phyloP scores from a whole-genome alignment of 2,113 vertebrate genomes.

The Colius striatus region DNA sequence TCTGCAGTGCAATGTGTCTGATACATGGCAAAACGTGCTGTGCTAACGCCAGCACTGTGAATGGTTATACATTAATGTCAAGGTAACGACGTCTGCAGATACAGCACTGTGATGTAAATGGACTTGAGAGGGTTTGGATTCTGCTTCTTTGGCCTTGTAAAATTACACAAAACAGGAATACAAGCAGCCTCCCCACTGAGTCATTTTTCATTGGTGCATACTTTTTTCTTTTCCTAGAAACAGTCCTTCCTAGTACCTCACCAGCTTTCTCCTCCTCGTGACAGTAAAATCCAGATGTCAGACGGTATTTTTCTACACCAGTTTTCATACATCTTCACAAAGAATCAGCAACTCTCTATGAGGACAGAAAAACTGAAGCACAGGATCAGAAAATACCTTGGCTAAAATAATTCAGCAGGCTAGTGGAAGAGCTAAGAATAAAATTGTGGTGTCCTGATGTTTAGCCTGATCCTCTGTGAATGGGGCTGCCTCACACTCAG shows the following conservation, averaged over 20 bases:
- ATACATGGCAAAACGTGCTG: slow-evolving; percentile 63
- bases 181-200: neutral
- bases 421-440: slow-evolving; percentile 32
- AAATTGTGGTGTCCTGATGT: slow-evolving; percentile 19
- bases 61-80: slow-evolving; percentile 31
- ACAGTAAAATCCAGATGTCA: neutral
- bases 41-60: slow-evolving; percentile 52
- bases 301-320: neutral
- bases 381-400: slow-evolving; percentile 15
- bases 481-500: slow-evolving; percentile 8
- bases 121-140: neutral
- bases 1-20: slow-evolving; percentile 69
- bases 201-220: neutral
- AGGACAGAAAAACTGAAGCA: slow-evolving; percentile 32
- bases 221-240: neutral
- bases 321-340: neutral
- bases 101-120: neutral
- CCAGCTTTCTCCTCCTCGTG: neutral
- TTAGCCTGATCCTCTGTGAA: slow-evolving; percentile 26
- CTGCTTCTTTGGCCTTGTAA: slow-evolving; percentile 22
- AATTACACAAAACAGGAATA: neutral
- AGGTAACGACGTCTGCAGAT: slow-evolving; percentile 53
- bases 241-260: neutral
- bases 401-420: slow-evolving; percentile 3
- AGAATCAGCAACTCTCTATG: neutral